These are phyloP conservation scores for Bruchidius siliquastri DNA, from an alignment of 2,888 invertebrate species.

Conservation along the genomic window DNA sequence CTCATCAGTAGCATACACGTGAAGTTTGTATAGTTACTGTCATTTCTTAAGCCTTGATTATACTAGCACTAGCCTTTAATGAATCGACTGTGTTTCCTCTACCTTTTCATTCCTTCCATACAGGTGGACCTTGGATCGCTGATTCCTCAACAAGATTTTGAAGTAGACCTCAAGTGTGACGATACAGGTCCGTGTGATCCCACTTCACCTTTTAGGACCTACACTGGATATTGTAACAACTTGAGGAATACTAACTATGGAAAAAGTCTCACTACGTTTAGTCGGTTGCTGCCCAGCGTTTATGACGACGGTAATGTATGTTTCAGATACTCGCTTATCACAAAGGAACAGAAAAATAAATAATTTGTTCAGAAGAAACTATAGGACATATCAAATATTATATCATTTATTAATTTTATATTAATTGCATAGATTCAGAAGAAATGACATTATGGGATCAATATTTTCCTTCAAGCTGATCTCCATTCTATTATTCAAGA, in stretches of 20 bases:
- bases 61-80: no score
- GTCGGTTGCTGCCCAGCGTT: conserved; percentile 75
- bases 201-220: conserved; percentile 64
- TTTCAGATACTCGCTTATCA: background rate
- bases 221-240: conserved; percentile 86
- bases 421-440: no score
- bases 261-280: conserved; percentile 79
- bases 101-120: conserved; percentile 51
- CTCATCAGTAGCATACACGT: no score
- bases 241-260: conserved; percentile 76
- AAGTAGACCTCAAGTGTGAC: conserved; percentile 65
- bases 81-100: background rate
- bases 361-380: no score
- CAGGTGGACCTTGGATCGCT: conserved; percentile 73
- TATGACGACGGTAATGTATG: conserved; percentile 74
- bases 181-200: conserved; percentile 69
- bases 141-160: conserved; percentile 58
- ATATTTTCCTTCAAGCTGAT: no score
- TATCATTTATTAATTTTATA: no score
- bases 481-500: no score
- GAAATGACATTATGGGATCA: no score
- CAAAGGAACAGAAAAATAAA: no score
- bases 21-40: no score
- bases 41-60: no score
- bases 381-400: no score